These are phyloP conservation scores for Prosapia bicincta DNA, from an alignment of 2,888 invertebrate genomes.

Conservation along the genomic window DNA sequence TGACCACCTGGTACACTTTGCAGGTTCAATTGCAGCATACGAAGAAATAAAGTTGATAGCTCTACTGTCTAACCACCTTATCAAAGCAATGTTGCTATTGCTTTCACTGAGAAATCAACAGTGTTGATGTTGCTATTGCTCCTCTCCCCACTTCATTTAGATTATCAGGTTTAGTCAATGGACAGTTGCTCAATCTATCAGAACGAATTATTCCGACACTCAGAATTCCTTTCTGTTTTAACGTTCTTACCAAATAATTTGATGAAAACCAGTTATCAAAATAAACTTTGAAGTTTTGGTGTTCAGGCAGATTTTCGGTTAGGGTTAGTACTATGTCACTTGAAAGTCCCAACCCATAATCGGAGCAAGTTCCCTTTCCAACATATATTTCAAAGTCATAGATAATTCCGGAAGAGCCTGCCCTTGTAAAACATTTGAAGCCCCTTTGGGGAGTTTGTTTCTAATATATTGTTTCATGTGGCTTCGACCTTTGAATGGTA, in stretches of 20 bases:
- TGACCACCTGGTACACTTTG: constrained; percentile 36
- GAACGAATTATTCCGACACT: constrained; percentile 23
- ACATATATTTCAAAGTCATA: constrained; percentile 41
- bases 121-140: constrained; percentile 29
- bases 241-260: background rate
- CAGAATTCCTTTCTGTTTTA: background rate
- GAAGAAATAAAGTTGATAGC: constrained; percentile 39
- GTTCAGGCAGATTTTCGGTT: constrained; percentile 21
- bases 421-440: constrained; percentile 28
- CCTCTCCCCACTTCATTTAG: constrained; percentile 35
- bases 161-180: constrained; percentile 33
- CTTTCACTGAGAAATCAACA: no score
- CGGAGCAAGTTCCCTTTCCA: constrained; percentile 36
- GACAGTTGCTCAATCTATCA: constrained; percentile 16
- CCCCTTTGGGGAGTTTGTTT: constrained; percentile 31
- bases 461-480: constrained; percentile 29
- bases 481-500: constrained; percentile 40
- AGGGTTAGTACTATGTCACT: constrained; percentile 36
- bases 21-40: constrained; percentile 35
- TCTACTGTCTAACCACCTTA: constrained; percentile 39
- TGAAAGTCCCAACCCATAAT: constrained; percentile 38
- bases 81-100: constrained; percentile 29
- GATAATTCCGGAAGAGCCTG: constrained; percentile 35
- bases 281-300: constrained; percentile 29
- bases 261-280: constrained; percentile 15